Percentiles rank a stretch among this genome's conserved stretches.
phyloP scores from a whole-genome alignment of 37 sponge, comb jelly and placozoan species.

The Bolinopsis microptera region DNA sequence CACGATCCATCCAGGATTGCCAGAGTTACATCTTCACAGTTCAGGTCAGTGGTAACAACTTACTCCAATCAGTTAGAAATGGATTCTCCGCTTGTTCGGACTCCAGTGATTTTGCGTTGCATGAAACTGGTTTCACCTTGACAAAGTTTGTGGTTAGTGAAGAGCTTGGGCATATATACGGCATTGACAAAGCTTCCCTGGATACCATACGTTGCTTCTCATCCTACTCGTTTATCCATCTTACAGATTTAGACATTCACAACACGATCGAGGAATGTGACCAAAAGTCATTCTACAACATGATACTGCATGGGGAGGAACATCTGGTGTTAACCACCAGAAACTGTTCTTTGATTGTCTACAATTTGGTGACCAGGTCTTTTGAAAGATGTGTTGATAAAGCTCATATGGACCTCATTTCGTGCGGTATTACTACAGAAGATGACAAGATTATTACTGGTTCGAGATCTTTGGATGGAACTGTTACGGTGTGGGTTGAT shows the following conservation, averaged over 20 bases:
- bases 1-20: neutral
- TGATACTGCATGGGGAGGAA: neutral
- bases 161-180: neutral
- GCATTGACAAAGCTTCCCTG: neutral
- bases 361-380: neutral
- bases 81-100: neutral
- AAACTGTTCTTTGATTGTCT: neutral
- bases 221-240: neutral
- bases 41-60: neutral
- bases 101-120: neutral
- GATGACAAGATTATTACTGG: slow-evolving; percentile 9
- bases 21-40: neutral
- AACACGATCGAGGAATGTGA: no score
- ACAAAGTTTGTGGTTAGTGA: neutral
- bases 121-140: neutral
- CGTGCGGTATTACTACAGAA: neutral
- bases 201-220: slow-evolving; percentile 2
- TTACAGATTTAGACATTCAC: neutral
- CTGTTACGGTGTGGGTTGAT: neutral
- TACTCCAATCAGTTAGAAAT: neutral
- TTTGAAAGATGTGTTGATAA: neutral
- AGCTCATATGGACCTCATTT: neutral
- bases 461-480: neutral
- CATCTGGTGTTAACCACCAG: neutral
- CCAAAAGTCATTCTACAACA: neutral